These are phyloP conservation scores for Anoplopoma fimbria DNA, from an alignment of 2,113 vertebrate species.

Conservation along the genomic window DNA sequence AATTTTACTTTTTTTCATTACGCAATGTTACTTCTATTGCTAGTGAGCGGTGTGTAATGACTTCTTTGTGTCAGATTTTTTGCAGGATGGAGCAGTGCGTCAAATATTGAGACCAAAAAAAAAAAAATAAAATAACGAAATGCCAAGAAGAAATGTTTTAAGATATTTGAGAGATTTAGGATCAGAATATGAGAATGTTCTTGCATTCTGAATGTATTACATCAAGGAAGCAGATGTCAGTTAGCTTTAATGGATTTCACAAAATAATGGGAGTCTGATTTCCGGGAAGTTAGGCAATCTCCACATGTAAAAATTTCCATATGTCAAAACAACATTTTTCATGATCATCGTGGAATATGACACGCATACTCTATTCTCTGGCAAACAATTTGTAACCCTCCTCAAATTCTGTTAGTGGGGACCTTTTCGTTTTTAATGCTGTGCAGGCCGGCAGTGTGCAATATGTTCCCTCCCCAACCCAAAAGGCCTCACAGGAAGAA, in stretches of 20 bases:
- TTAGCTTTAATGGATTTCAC: background rate
- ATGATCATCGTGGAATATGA: background rate
- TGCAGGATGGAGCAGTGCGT: too few species aligned
- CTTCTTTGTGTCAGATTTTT: too few species aligned
- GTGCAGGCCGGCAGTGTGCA: slow-evolving; percentile 11
- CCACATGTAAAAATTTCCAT: background rate
- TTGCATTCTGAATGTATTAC: background rate
- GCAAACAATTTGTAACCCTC: background rate
- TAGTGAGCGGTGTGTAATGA: too few species aligned
- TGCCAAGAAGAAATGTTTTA: background rate
- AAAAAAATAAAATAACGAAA: too few species aligned
- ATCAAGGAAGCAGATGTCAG: background rate
- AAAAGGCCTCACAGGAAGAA: slow-evolving; percentile 68
- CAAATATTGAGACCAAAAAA: too few species aligned
- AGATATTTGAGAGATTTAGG: background rate
- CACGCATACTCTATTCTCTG: background rate
- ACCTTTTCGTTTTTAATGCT: slow-evolving; percentile 9
- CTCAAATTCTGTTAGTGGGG: slow-evolving; percentile 2
- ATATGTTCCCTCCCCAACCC: slow-evolving; percentile 27
- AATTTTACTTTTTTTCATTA: too few species aligned
- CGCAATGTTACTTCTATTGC: too few species aligned
- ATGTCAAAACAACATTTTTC: background rate
- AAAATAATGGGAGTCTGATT: too few species aligned
- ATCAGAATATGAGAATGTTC: background rate
- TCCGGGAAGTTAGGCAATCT: background rate